Conservation (phyloP, 2,113 vertebrate species). For the Pygoscelis antarcticus region DNA sequence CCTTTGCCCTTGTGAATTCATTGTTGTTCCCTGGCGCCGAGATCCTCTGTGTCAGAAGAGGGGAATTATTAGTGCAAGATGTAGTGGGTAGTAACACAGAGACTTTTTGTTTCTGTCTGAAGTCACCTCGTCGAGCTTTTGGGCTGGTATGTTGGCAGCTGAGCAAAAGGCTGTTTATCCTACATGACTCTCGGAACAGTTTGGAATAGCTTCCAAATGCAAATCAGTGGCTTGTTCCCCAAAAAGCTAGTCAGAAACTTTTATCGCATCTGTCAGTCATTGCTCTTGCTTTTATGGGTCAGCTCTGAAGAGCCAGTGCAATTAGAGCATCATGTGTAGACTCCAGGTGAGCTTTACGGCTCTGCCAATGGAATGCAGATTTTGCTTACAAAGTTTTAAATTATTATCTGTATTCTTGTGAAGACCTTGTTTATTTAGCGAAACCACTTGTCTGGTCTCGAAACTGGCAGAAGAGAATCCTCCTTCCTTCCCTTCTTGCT, state of each 20-base stretch:
- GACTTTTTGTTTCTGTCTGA: not conserved
- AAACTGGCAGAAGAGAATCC: not conserved
- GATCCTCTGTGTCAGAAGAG: not conserved
- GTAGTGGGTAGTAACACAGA: not conserved
- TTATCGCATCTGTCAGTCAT: not conserved
- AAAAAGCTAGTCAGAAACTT: constrained; percentile 8
- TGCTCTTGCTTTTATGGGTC: not conserved
- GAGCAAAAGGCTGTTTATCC: constrained; percentile 44
- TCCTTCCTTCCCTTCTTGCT: not conserved
- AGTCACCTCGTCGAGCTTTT: not conserved
- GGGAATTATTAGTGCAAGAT: not conserved
- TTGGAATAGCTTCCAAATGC: not conserved
- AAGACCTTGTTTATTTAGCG: not conserved
- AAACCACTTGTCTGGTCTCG: not conserved
- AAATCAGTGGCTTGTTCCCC: constrained; percentile 25
- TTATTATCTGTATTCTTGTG: not conserved
- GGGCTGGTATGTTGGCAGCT: constrained; percentile 4
- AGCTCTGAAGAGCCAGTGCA: constrained; percentile 6
- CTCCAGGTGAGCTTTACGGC: not conserved
- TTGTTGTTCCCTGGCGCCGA: not conserved
- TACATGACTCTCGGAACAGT: not conserved
- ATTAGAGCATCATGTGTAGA: not conserved
- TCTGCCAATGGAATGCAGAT: not conserved
- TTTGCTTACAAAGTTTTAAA: not conserved
- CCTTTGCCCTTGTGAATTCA: not conserved